Evolutionary conservation across 2,888 invertebrate species (phyloP).

Genomic region (Prosapia bicincta): DNA sequence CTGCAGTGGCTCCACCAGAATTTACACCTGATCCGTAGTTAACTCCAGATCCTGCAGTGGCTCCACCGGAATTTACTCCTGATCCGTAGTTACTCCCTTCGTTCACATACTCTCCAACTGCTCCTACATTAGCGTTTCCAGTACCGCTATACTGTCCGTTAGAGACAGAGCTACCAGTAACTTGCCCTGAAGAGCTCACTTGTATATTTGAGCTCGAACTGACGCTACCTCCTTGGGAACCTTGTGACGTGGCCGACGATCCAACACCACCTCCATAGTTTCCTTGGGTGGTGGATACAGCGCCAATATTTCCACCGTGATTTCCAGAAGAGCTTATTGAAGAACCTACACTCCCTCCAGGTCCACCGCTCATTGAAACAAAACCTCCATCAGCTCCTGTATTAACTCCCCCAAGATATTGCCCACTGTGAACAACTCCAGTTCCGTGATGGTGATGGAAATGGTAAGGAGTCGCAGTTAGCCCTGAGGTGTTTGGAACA

Average conservation of each 20-base stretch:
- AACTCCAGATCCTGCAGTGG: background rate
- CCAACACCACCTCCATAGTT: constrained; percentile 22
- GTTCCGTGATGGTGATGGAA: background rate
- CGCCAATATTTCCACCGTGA: background rate
- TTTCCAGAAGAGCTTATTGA: background rate
- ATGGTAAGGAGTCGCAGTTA: background rate
- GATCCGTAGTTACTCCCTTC: background rate
- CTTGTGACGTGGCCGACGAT: background rate
- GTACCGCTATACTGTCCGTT: background rate
- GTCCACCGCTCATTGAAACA: background rate
- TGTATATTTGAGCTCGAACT: constrained; percentile 22
- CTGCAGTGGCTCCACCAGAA: background rate
- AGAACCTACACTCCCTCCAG: background rate
- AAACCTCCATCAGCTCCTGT: background rate
- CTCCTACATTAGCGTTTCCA: background rate
- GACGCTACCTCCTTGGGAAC: constrained; percentile 17
- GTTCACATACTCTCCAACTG: constrained; percentile 1
- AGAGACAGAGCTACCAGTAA: background rate
- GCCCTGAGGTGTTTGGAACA: background rate
- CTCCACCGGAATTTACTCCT: background rate
- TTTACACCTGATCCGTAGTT: background rate
- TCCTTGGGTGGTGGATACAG: background rate
- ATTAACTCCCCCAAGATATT: background rate
- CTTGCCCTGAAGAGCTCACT: background rate
- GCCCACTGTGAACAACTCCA: background rate